phyloP scores from a whole-genome alignment of 2,888 invertebrate genomes.

The Cyaniris semiargus region DNA sequence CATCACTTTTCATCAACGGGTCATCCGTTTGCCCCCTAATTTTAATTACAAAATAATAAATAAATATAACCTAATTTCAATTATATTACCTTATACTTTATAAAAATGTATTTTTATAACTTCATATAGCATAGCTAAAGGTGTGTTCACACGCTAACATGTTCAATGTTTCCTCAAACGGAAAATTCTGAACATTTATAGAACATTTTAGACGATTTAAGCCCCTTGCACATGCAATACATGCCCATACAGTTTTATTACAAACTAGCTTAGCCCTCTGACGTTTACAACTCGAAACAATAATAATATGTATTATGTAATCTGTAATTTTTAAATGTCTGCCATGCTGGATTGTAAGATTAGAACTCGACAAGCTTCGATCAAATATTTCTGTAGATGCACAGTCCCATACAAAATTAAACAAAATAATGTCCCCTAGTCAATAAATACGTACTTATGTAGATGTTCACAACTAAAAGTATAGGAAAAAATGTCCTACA shows the following conservation, averaged over 20 bases:
- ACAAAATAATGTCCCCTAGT: too few relatives aligned
- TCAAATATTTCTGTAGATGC: too few relatives aligned
- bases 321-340: neutral
- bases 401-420: too few relatives aligned
- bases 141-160: neutral
- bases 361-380: too few relatives aligned
- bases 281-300: neutral
- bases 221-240: constrained; percentile 12
- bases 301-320: neutral
- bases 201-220: constrained; percentile 23
- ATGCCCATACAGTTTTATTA: neutral
- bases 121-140: neutral
- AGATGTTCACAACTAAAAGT: too few relatives aligned
- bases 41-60: too few relatives aligned
- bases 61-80: too few relatives aligned
- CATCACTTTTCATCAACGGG: too few relatives aligned
- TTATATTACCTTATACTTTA: too few relatives aligned
- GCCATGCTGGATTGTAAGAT: neutral
- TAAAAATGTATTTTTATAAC: neutral
- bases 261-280: neutral
- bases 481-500: too few relatives aligned
- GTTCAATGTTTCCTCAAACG: constrained; percentile 26
- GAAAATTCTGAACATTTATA: constrained; percentile 24
- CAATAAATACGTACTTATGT: too few relatives aligned
- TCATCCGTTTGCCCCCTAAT: too few relatives aligned